phyloP scores from a whole-genome alignment of 1,140 invertebrate genomes.

The Bombus sibiricus region DNA sequence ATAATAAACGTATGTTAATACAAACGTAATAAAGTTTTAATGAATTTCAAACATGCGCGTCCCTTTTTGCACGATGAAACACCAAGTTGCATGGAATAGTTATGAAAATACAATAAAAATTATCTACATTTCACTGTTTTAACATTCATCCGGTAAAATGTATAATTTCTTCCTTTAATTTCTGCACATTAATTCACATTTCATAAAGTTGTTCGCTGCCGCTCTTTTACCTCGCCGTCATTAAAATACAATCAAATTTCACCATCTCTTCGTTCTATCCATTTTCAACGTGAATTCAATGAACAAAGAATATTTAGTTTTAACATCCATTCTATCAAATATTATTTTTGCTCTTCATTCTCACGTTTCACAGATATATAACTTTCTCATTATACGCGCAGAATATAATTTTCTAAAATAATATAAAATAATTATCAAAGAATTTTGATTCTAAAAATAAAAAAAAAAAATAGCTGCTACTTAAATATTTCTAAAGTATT shows the following conservation, averaged over 20 bases:
- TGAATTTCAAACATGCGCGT: not conserved
- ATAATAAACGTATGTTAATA: not conserved
- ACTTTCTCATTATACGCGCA: no score
- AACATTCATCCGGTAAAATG: not conserved
- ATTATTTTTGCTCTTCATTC: not conserved
- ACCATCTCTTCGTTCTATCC: not conserved
- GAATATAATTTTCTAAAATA: not conserved
- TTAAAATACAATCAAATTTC: constrained; percentile 1
- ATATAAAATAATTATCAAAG: not conserved
- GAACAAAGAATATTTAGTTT: not conserved
- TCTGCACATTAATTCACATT: not conserved
- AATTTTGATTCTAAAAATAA: no score
- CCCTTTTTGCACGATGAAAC: not conserved
- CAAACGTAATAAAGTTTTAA: not conserved
- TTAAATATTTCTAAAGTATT: no score
- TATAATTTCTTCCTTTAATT: not conserved
- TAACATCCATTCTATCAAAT: not conserved
- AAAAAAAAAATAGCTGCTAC: no score
- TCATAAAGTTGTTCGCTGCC: not conserved
- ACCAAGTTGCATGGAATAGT: not conserved
- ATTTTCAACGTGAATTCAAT: not conserved
- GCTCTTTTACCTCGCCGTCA: not conserved
- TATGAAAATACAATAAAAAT: not conserved
- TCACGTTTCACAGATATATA: not conserved
- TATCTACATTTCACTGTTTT: not conserved